These are phyloP conservation scores for Neomorphus geoffroyi DNA, from an alignment of 2,797 vertebrate species.

Conservation along the genomic window DNA sequence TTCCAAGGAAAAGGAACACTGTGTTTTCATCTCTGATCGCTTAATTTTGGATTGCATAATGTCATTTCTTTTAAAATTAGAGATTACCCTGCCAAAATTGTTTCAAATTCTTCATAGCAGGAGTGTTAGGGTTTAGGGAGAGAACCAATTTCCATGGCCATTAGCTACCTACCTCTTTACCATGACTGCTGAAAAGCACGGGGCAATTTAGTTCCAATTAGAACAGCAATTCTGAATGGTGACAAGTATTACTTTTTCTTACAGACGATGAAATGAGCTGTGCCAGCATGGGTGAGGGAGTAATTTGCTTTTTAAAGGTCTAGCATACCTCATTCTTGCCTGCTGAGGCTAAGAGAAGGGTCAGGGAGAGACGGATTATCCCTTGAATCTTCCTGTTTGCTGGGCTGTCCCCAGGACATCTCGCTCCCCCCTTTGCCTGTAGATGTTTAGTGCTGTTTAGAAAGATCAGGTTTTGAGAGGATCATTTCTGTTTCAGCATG, in stretches of 20 bases:
- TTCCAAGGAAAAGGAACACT: background rate
- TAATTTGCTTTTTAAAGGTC: background rate
- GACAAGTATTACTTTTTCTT: background rate
- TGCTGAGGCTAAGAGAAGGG: background rate
- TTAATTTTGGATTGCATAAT: background rate
- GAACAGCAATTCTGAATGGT: background rate
- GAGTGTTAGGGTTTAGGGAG: background rate
- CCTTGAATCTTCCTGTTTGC: background rate
- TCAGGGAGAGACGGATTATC: background rate
- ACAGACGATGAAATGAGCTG: background rate
- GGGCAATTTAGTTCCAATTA: slow-evolving; percentile 27
- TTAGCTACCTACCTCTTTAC: background rate
- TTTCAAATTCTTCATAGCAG: background rate
- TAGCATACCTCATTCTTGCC: background rate
- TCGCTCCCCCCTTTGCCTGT: background rate
- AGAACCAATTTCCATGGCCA: background rate
- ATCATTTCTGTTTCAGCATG: background rate
- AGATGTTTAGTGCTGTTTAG: background rate
- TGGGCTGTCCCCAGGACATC: background rate
- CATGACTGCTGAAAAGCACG: background rate
- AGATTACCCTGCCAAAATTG: background rate
- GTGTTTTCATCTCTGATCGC: background rate
- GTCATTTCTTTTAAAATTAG: background rate
- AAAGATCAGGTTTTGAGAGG: background rate
- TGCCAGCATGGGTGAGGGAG: background rate